Evolutionary conservation across 2,888 invertebrate species (phyloP).

Genomic region (Yponomeuta cagnagella): DNA sequence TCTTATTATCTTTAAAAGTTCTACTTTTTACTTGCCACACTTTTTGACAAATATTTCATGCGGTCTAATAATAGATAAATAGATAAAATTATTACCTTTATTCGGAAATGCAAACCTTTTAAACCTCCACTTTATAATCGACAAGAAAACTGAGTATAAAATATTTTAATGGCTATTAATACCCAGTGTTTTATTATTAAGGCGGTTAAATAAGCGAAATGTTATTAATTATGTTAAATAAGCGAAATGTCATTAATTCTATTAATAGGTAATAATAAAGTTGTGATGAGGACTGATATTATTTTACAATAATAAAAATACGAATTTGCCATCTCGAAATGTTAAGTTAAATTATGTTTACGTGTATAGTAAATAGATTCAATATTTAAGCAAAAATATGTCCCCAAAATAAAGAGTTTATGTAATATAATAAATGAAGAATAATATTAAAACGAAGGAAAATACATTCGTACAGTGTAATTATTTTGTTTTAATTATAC

Average conservation of each 20-base stretch:
- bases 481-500: not conserved
- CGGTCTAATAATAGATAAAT: no score
- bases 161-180: no score
- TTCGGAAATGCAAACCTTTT: no score
- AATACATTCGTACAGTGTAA: conserved; percentile 8
- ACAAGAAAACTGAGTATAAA: no score
- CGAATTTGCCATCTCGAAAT: conserved; percentile 46
- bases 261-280: conserved; percentile 21
- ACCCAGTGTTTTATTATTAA: no score
- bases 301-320: conserved; percentile 31
- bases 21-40: no score
- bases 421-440: not conserved
- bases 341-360: conserved; percentile 25
- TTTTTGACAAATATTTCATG: no score
- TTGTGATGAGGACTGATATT: conserved; percentile 67
- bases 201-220: no score
- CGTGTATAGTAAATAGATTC: not conserved
- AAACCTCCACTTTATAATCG: no score
- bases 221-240: not conserved
- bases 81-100: no score
- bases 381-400: conserved; percentile 4
- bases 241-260: not conserved
- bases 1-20: no score
- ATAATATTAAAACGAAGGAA: not conserved
- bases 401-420: conserved; percentile 10